These are phyloP conservation scores for Amblyopsis rosae DNA, from an alignment of 2,113 vertebrate genomes.

Conservation along the genomic window DNA sequence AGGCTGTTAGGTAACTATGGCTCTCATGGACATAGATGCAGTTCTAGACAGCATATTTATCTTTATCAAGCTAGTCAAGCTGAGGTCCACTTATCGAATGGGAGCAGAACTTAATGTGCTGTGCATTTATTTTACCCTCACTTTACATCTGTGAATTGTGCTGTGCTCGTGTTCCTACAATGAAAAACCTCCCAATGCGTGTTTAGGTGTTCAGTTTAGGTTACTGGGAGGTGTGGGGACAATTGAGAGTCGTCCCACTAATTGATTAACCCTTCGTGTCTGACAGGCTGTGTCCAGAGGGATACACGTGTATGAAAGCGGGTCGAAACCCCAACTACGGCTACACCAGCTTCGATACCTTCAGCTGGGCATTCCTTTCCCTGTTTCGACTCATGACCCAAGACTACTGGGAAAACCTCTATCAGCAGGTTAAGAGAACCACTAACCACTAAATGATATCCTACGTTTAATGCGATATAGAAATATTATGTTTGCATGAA, in stretches of 20 bases:
- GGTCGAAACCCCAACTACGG: slow-evolving; percentile 94
- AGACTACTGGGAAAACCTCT: slow-evolving; percentile 98
- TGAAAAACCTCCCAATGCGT: too few relatives aligned
- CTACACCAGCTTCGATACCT: slow-evolving; percentile 97
- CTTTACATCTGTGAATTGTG: too few relatives aligned
- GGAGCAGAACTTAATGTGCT: neutral
- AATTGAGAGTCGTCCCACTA: neutral
- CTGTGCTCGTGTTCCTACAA: too few relatives aligned
- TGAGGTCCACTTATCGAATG: neutral
- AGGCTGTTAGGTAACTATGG: slow-evolving; percentile 12
- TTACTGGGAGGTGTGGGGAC: neutral
- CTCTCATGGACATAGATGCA: neutral
- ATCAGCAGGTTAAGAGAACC: slow-evolving; percentile 84
- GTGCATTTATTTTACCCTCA: neutral
- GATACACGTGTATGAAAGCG: slow-evolving; percentile 88
- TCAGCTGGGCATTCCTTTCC: slow-evolving; percentile 97
- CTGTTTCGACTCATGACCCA: slow-evolving; percentile 98
- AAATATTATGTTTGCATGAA: too few relatives aligned
- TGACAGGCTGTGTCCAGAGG: slow-evolving; percentile 92
- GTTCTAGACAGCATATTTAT: too few relatives aligned
- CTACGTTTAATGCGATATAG: too few relatives aligned
- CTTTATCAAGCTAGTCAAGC: too few relatives aligned
- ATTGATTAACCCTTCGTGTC: neutral
- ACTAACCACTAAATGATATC: neutral
- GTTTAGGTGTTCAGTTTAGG: too few relatives aligned